Evolutionary conservation across 2,888 invertebrate species (phyloP).

Genomic region (Acrobasis repandana): DNA sequence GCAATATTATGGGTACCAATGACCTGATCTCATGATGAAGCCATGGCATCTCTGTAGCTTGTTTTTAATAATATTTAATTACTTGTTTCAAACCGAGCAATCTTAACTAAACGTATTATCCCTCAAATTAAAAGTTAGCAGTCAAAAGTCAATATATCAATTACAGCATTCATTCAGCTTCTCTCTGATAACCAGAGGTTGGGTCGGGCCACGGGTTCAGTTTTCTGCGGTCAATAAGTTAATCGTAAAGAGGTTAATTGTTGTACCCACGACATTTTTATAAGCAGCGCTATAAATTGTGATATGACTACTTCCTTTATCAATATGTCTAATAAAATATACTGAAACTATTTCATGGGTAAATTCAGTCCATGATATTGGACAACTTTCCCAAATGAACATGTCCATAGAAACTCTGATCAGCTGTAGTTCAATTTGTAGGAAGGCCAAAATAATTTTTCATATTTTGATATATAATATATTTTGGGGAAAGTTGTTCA

Average conservation of each 20-base stretch:
- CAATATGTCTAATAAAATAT: background rate
- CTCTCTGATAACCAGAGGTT: constrained; percentile 1
- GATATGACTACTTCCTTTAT: background rate
- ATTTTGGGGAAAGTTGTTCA: no score
- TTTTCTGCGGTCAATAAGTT: constrained; percentile 15
- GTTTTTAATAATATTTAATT: no score
- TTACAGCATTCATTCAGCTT: background rate
- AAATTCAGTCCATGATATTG: no score
- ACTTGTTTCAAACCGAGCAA: background rate
- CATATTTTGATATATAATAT: no score
- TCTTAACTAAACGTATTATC: background rate
- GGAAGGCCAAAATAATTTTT: no score
- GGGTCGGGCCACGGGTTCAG: background rate
- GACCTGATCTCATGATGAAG: no score
- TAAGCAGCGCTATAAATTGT: constrained; percentile 8
- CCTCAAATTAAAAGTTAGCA: background rate
- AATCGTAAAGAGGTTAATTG: constrained; percentile 14
- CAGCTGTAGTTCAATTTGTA: no score
- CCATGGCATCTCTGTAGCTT: no score
- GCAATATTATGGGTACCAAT: no score
- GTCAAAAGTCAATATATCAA: constrained; percentile 9
- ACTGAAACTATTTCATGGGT: no score
- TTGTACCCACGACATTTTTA: constrained; percentile 7
- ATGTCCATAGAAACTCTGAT: no score
- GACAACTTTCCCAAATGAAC: no score